Base-by-base conservation (phyloP, 2,888 invertebrate species). In the Polyommatus iphigenia region DNA sequence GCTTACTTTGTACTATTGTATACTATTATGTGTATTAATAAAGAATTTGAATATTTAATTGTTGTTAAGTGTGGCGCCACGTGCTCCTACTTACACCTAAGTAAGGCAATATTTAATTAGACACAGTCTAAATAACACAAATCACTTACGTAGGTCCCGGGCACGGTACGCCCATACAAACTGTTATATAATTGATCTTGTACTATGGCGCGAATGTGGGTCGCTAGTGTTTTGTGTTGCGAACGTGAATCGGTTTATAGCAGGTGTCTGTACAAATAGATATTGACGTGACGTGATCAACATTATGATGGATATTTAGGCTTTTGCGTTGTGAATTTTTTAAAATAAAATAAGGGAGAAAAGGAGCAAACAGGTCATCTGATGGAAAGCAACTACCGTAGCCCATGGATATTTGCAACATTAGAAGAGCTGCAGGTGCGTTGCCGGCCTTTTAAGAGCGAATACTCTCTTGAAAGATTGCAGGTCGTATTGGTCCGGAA, bases 151-250 rank as follows among this genome's bases (percentile, higher is more conserved):
- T 32, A 32, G 32, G 29, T 29, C 67, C 67, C 29, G 67, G 6
- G 67, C 67, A 4, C 46, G 18, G 73, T 46, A 24, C 41, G 24
- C 46, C 73, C 46, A 73, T 73, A 73, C 73, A 46, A 50, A 73
- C 73, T 15, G 46, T 75, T 75, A 75, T 75, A 75, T 75, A 75
- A 75, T 54, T 75, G 75, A 24, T 50, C 75, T 75, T 75, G 50
- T 32, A 29, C 54, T 54, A 54, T 50, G 50, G 50, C 75, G 46
- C 24, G 54, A 75, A 75, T 75, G 50, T 75, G 54, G 75, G 73
- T 46, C 46, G 73, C 18, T 41, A 20, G 73, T 46, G 50, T 46
- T 46, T 72, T 41, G 72, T 72, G n/a, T 72, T n/a, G n/a, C 6
- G 36, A 41, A 72, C 41, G 72, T 41, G 20, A 41, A 20, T 41